Conservation (phyloP, 2,888 invertebrate genomes). For the Capitulum mitella region DNA sequence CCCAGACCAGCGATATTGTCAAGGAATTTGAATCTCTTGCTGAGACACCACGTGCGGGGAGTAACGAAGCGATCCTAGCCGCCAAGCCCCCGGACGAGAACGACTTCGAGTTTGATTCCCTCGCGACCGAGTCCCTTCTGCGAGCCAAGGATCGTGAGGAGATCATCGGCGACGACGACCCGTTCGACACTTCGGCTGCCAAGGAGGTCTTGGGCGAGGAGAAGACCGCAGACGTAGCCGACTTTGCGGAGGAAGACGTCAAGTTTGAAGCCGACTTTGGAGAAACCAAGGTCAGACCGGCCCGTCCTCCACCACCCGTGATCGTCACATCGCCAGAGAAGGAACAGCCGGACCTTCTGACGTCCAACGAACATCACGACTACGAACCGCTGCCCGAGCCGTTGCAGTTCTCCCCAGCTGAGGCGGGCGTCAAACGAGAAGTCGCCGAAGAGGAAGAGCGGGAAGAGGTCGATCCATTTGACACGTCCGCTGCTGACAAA, state of each 20-base stretch:
- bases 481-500: slow-evolving; percentile 66
- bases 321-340: slow-evolving; percentile 24
- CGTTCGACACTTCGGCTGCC: slow-evolving; percentile 48
- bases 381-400: slow-evolving; percentile 42
- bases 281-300: neutral
- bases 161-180: slow-evolving; percentile 40
- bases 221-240: neutral
- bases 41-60: slow-evolving; percentile 30
- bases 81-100: slow-evolving; percentile 44
- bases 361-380: slow-evolving; percentile 37
- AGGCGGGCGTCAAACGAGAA: neutral
- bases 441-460: slow-evolving; percentile 13
- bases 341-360: neutral
- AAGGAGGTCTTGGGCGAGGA: slow-evolving; percentile 39
- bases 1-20: slow-evolving; percentile 34
- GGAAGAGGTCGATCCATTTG: slow-evolving; percentile 44
- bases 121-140: slow-evolving; percentile 25
- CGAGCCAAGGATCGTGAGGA: slow-evolving; percentile 16
- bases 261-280: slow-evolving; percentile 35
- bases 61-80: slow-evolving; percentile 31
- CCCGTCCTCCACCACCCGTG: neutral
- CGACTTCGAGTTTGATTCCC: slow-evolving; percentile 41
- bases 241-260: slow-evolving; percentile 30
- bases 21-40: slow-evolving; percentile 39
- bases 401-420: slow-evolving; percentile 18